Conservation (phyloP, 1,140 invertebrate genomes). For the Thaumatotibia leucotreta region DNA sequence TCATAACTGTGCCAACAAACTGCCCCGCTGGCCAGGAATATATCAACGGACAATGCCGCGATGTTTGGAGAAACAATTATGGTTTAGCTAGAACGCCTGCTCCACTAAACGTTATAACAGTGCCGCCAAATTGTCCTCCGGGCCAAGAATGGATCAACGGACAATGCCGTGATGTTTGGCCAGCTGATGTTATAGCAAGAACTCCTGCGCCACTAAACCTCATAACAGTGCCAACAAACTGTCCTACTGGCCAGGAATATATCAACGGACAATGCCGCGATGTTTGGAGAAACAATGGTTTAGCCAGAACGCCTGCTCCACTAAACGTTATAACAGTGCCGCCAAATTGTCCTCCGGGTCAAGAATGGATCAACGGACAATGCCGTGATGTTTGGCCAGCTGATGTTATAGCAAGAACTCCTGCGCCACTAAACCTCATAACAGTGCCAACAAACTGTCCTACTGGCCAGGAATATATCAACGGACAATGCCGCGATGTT, state of each 20-base stretch:
- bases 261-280: conserved; percentile 5
- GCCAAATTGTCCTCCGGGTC: background rate
- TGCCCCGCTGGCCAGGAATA: conserved; percentile 34
- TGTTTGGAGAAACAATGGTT: background rate
- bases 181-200: background rate
- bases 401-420: background rate
- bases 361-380: background rate
- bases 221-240: background rate
- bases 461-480: conserved; percentile 10
- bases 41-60: conserved; percentile 43
- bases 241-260: background rate
- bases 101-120: conserved; percentile 5
- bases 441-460: conserved; percentile 20
- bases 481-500: conserved; percentile 19
- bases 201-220: background rate
- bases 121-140: conserved; percentile 29
- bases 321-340: background rate
- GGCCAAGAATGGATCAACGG: conserved; percentile 34
- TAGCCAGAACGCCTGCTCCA: background rate
- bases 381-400: conserved; percentile 14
- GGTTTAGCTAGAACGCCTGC: background rate
- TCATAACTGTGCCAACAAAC: conserved; percentile 37
- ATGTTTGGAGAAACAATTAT: conserved; percentile 33
- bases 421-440: conserved; percentile 23
- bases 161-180: conserved; percentile 33